Evolutionary conservation across 2,113 vertebrate species (phyloP).

Genomic region (Uria lomvia): DNA sequence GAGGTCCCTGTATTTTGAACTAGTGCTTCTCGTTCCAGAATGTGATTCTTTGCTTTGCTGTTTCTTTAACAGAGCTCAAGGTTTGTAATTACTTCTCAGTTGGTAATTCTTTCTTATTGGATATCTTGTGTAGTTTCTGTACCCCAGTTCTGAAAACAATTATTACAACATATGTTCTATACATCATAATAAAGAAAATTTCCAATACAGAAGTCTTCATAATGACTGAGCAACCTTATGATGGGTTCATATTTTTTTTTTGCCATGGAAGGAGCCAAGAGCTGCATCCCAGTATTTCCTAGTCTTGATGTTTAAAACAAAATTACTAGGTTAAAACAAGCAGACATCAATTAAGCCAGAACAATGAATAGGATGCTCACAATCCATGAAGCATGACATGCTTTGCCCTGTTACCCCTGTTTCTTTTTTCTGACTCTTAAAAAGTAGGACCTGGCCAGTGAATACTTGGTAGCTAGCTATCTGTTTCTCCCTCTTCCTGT

Average conservation of each 20-base stretch:
- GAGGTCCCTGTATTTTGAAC: background rate
- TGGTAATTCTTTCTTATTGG: background rate
- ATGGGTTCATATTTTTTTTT: background rate
- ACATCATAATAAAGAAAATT: background rate
- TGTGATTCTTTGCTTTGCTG: background rate
- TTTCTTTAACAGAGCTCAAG: background rate
- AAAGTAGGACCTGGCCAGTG: background rate
- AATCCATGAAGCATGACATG: background rate
- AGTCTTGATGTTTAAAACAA: background rate
- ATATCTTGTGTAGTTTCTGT: background rate
- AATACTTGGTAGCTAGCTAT: background rate
- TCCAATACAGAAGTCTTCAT: background rate
- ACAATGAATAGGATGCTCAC: background rate
- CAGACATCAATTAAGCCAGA: background rate
- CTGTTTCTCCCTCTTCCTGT: background rate
- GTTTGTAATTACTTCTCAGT: background rate
- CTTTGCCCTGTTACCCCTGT: background rate
- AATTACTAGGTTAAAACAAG: background rate
- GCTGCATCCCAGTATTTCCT: background rate
- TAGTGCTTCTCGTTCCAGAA: background rate
- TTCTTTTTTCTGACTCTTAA: background rate
- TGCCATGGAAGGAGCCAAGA: background rate
- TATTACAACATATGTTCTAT: too few species aligned
- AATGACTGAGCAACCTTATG: background rate
- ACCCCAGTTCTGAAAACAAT: background rate